phyloP scores from a whole-genome alignment of 2,113 vertebrate species.

The Pleuronectes platessa region DNA sequence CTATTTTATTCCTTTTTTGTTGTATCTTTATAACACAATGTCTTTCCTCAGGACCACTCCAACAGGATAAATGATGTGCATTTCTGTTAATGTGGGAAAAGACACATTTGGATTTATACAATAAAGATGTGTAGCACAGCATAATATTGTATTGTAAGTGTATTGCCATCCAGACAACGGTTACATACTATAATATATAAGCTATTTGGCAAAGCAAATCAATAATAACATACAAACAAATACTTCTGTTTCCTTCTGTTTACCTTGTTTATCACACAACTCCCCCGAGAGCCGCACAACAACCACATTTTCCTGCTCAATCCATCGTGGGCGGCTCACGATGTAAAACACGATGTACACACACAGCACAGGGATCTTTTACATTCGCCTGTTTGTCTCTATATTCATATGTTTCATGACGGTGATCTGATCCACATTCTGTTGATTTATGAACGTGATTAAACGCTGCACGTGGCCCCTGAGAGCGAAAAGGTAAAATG shows the following conservation, averaged over 20 bases:
- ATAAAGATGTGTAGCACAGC: too few species aligned
- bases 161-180: too few species aligned
- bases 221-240: not conserved
- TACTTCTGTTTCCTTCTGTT: not conserved
- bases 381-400: not conserved
- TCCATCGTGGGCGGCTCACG: too few species aligned
- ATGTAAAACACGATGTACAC: too few species aligned
- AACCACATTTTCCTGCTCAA: not conserved
- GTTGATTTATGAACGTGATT: conserved; percentile 20
- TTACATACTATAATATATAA: too few species aligned
- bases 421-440: not conserved
- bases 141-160: too few species aligned
- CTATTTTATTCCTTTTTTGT: too few species aligned
- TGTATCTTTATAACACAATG: too few species aligned
- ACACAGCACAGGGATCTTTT: not conserved
- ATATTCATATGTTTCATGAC: not conserved
- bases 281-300: not conserved
- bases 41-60: too few species aligned
- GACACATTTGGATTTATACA: too few species aligned
- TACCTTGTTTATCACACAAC: not conserved
- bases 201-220: not conserved
- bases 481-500: not conserved
- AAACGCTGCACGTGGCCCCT: conserved; percentile 1
- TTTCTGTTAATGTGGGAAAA: too few species aligned
- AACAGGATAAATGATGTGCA: too few species aligned